Evolutionary conservation across 2,888 invertebrate genomes (phyloP).

Genomic region (Orthosia gothica): DNA sequence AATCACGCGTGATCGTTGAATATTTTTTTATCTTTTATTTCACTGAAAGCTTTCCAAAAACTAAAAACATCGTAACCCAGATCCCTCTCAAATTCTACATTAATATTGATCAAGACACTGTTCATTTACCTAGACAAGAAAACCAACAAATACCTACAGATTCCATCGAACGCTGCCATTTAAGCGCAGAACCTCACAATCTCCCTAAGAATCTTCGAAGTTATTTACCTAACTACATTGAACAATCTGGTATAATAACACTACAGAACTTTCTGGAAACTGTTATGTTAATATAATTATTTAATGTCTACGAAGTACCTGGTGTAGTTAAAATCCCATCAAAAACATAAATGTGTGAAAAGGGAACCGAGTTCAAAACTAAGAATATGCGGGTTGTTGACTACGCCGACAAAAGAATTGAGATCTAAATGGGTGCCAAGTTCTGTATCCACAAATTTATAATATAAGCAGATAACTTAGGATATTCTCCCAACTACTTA

Average conservation of each 20-base stretch:
- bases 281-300: constrained; percentile 44
- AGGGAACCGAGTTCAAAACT: too few relatives aligned
- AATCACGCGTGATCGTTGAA: too few relatives aligned
- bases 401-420: too few relatives aligned
- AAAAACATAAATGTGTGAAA: too few relatives aligned
- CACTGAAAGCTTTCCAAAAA: not conserved
- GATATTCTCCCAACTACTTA: too few relatives aligned
- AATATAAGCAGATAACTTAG: too few relatives aligned
- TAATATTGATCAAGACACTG: constrained; percentile 23
- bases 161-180: constrained; percentile 6
- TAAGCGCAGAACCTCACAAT: constrained; percentile 14
- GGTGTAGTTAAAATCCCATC: constrained; percentile 45
- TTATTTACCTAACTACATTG: constrained; percentile 20
- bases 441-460: too few relatives aligned
- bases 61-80: not conserved
- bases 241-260: constrained; percentile 30
- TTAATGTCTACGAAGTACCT: constrained; percentile 42
- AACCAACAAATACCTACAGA: not conserved
- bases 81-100: not conserved
- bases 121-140: constrained; percentile 6
- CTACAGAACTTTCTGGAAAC: constrained; percentile 37
- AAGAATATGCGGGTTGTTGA: too few relatives aligned
- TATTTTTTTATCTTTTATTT: not conserved
- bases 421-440: too few relatives aligned
- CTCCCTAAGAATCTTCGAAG: constrained; percentile 35